A percentile compares a stretch with the other conserved stretches of the same genome.
phyloP scores from a whole-genome alignment of 2,113 vertebrate genomes.

The Proterorhinus semilunaris region DNA sequence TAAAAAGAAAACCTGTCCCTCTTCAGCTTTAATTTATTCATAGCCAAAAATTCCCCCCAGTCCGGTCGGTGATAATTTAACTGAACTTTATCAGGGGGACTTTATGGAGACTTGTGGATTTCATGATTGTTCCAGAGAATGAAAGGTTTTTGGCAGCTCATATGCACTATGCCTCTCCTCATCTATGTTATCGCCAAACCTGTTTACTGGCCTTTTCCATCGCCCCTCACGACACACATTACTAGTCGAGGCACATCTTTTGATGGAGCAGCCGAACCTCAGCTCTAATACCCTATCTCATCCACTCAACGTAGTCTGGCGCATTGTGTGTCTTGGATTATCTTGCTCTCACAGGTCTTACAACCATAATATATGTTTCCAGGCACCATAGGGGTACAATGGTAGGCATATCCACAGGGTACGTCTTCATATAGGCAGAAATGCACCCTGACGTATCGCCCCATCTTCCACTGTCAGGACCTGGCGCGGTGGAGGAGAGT shows the following conservation, averaged over 20 bases:
- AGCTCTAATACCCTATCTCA: conserved; percentile 9
- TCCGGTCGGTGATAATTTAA: conserved; percentile 4
- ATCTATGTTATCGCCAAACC: not conserved
- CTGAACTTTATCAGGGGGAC: conserved; percentile 11
- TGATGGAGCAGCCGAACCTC: conserved; percentile 8
- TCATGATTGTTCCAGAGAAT: conserved; percentile 23
- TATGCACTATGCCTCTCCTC: not conserved
- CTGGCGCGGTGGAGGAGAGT: conserved; percentile 23
- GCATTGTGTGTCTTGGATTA: conserved; percentile 42
- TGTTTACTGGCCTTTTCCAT: not conserved
- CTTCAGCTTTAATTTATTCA: conserved; percentile 15
- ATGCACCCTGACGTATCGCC: conserved; percentile 11
- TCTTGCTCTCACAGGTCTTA: conserved; percentile 53
- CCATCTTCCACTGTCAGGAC: conserved; percentile 27
- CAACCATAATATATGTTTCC: conserved; percentile 48
- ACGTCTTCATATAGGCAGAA: not conserved
- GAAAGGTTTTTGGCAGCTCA: conserved; percentile 12
- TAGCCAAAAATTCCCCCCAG: conserved; percentile 12
- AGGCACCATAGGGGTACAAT: conserved; percentile 25
- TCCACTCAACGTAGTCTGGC: conserved; percentile 13
- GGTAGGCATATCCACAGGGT: conserved; percentile 1
- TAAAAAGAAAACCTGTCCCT: conserved; percentile 15
- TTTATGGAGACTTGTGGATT: conserved; percentile 13
- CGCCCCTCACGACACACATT: not conserved
- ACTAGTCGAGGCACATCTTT: conserved; percentile 2